A percentile compares a stretch with the other conserved stretches of the same genome.
Conservation (phyloP, 2,888 invertebrate genomes). For the Pseudolycoriella hygida region DNA sequence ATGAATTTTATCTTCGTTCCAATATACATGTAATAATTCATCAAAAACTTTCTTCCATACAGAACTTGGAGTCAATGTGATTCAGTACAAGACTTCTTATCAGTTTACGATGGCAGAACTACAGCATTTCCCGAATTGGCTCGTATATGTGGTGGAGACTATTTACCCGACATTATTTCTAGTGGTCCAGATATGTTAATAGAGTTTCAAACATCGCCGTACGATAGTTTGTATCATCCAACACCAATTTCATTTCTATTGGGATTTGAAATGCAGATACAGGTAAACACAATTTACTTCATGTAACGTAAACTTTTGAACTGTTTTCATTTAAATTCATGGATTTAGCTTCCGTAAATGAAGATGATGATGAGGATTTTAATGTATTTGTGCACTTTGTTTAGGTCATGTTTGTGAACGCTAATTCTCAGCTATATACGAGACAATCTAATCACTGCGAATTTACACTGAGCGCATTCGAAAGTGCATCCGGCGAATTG, state of each 20-base stretch:
- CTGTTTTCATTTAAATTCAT: neutral
- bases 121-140: slow-evolving; percentile 53
- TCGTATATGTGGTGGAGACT: slow-evolving; percentile 65
- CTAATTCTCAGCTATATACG: slow-evolving; percentile 56
- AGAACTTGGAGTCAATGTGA: slow-evolving; percentile 73
- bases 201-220: slow-evolving; percentile 65
- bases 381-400: neutral
- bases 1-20: too few relatives aligned
- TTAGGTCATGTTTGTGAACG: slow-evolving; percentile 55
- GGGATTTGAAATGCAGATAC: slow-evolving; percentile 66
- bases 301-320: neutral
- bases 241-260: slow-evolving; percentile 60
- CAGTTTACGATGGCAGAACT: slow-evolving; percentile 62
- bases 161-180: slow-evolving; percentile 61
- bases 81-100: slow-evolving; percentile 63
- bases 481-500: slow-evolving; percentile 51
- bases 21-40: too few relatives aligned
- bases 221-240: slow-evolving; percentile 66
- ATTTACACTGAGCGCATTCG: slow-evolving; percentile 56
- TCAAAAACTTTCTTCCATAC: slow-evolving; percentile 10
- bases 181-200: slow-evolving; percentile 60
- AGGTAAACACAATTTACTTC: slow-evolving; percentile 31
- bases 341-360: too few relatives aligned
- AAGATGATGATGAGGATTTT: too few relatives aligned
- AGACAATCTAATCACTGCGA: slow-evolving; percentile 57